Evolutionary conservation across 2,888 invertebrate species (phyloP).

Genomic region (Pyrrhia umbra): DNA sequence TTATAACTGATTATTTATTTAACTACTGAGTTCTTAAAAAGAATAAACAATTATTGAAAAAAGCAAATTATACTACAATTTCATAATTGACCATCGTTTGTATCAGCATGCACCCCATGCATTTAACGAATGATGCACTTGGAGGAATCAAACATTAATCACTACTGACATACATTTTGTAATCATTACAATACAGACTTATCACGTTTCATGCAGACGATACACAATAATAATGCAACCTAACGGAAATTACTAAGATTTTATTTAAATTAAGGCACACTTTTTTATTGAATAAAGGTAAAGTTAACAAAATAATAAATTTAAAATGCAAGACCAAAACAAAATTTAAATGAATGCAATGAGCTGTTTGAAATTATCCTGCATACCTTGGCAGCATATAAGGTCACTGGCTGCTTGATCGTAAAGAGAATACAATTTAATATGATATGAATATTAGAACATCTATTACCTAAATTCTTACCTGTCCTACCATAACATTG

Average conservation of each 20-base stretch:
- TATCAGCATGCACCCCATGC: constrained; percentile 42
- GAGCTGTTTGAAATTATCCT: constrained; percentile 59
- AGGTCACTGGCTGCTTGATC: constrained; percentile 89
- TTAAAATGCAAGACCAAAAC: constrained; percentile 47
- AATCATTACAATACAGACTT: constrained; percentile 22
- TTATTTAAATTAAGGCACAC: constrained; percentile 5
- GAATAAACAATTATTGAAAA: background rate
- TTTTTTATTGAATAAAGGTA: background rate
- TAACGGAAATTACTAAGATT: constrained; percentile 21
- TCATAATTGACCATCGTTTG: constrained; percentile 1
- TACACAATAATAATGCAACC: constrained; percentile 50
- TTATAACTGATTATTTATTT: background rate
- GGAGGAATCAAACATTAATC: constrained; percentile 2
- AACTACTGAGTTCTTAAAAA: background rate
- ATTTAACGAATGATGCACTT: constrained; percentile 6
- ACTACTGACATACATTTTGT: constrained; percentile 36
- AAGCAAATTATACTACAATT: background rate
- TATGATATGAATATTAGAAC: constrained; percentile 41
- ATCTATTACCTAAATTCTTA: constrained; percentile 35
- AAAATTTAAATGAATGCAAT: constrained; percentile 50
- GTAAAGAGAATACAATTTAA: constrained; percentile 82
- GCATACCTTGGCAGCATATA: constrained; percentile 90
- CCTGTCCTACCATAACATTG: constrained; percentile 9
- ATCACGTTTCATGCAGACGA: constrained; percentile 59
- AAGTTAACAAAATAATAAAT: constrained; percentile 27